Evolutionary conservation across 2,888 invertebrate genomes (phyloP).

Genomic region (Celastrina argiolus): DNA sequence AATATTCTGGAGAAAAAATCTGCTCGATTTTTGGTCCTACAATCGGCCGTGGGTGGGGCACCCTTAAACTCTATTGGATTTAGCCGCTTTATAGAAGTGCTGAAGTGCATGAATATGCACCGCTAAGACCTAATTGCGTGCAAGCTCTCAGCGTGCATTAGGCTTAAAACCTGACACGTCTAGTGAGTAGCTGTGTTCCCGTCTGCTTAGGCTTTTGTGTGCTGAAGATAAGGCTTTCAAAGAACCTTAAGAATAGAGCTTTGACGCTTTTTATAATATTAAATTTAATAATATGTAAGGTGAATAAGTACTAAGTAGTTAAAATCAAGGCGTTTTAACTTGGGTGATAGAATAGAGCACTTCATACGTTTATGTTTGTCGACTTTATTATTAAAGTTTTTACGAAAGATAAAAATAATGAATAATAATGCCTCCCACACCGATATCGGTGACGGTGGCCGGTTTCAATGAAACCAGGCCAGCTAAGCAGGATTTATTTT

Average conservation of each 20-base stretch:
- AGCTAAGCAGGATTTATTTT: no score
- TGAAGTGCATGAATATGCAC: not conserved
- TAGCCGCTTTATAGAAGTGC: not conserved
- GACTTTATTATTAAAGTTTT: no score
- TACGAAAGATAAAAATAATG: no score
- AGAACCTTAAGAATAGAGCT: not conserved
- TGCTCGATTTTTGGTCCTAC: no score
- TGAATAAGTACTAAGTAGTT: not conserved
- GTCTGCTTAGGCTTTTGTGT: not conserved
- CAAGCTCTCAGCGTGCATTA: conserved; percentile 7
- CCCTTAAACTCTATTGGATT: not conserved
- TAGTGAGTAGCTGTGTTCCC: not conserved
- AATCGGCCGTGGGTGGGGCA: not conserved
- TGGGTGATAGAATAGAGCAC: no score
- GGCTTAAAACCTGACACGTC: conserved; percentile 5
- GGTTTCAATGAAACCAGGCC: no score
- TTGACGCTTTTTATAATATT: not conserved
- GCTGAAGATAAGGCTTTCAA: not conserved
- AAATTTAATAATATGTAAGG: not conserved
- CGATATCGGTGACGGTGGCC: no score
- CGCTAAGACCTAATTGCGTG: conserved; percentile 11
- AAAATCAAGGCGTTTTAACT: no score
- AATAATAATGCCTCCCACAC: no score
- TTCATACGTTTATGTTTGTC: no score
- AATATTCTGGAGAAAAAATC: no score